These are phyloP conservation scores for Rynchops niger DNA, from an alignment of 2,113 vertebrate species.

Conservation along the genomic window DNA sequence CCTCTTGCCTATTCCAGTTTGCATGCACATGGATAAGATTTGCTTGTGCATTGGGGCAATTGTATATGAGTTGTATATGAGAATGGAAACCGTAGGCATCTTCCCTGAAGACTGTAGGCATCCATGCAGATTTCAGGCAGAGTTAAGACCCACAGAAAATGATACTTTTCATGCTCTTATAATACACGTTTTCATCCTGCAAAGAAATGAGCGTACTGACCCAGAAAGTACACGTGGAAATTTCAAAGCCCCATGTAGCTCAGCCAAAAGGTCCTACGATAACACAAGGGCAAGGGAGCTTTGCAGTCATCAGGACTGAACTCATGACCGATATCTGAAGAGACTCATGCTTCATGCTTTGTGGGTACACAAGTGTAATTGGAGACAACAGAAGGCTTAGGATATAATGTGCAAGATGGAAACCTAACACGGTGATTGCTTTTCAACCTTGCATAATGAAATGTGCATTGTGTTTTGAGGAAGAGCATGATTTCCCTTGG, in stretches of 20 bases:
- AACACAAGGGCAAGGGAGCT: background rate
- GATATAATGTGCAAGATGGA: background rate
- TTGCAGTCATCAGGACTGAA: background rate
- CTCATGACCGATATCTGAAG: slow-evolving; percentile 1
- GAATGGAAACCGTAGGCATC: background rate
- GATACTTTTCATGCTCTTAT: background rate
- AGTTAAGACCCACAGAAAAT: background rate
- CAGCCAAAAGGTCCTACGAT: background rate
- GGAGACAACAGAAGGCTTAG: background rate
- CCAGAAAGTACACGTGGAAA: background rate
- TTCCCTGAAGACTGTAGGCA: background rate
- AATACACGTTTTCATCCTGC: background rate
- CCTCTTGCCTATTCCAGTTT: background rate
- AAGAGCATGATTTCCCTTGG: background rate
- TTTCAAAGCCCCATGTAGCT: background rate
- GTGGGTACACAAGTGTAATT: background rate
- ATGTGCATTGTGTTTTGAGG: background rate
- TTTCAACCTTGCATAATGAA: background rate
- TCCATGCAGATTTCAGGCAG: background rate
- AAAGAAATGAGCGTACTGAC: background rate
- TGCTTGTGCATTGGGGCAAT: background rate
- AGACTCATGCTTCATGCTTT: background rate
- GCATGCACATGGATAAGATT: background rate
- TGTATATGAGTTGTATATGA: background rate
- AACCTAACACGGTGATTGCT: background rate